phyloP scores from a whole-genome alignment of 2,113 vertebrate genomes.

The Anoplopoma fimbria region DNA sequence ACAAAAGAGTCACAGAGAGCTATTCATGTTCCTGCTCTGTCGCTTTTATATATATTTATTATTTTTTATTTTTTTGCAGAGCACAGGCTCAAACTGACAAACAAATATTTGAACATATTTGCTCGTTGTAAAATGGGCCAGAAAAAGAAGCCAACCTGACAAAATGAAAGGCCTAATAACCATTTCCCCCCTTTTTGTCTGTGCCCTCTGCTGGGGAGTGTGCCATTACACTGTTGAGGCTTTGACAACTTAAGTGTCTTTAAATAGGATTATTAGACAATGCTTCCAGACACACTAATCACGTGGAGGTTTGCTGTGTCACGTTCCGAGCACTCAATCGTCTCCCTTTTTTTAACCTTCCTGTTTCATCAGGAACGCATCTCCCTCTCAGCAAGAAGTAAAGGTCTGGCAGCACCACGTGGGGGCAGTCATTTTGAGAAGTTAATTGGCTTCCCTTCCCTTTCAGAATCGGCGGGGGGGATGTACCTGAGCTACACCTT shows the following conservation, averaged over 20 bases:
- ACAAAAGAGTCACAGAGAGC: neutral
- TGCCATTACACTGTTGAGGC: constrained; percentile 58
- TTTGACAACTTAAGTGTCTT: constrained; percentile 76
- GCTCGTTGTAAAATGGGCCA: neutral
- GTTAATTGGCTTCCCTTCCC: constrained; percentile 78
- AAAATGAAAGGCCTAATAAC: constrained; percentile 54
- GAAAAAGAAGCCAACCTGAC: constrained; percentile 18
- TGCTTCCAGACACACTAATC: constrained; percentile 68
- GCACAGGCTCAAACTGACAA: neutral
- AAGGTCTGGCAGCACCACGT: constrained; percentile 59
- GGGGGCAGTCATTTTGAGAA: constrained; percentile 66
- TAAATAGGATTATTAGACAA: constrained; percentile 77
- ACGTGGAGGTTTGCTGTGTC: constrained; percentile 60
- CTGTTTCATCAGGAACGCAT: constrained; percentile 56
- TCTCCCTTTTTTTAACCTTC: constrained; percentile 42
- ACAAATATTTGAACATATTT: constrained; percentile 2
- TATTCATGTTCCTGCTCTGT: neutral
- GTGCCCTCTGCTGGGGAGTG: neutral
- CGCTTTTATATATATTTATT: constrained; percentile 5
- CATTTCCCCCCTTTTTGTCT: constrained; percentile 32
- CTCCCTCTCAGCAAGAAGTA: constrained; percentile 31
- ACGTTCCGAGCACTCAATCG: constrained; percentile 66
- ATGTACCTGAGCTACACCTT: constrained; percentile 20
- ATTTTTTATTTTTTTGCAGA: no score
- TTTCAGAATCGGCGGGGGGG: constrained; percentile 53